These are phyloP conservation scores for Aspidoscelis tigris DNA, from an alignment of 2,113 vertebrate genomes.

Conservation along the genomic window DNA sequence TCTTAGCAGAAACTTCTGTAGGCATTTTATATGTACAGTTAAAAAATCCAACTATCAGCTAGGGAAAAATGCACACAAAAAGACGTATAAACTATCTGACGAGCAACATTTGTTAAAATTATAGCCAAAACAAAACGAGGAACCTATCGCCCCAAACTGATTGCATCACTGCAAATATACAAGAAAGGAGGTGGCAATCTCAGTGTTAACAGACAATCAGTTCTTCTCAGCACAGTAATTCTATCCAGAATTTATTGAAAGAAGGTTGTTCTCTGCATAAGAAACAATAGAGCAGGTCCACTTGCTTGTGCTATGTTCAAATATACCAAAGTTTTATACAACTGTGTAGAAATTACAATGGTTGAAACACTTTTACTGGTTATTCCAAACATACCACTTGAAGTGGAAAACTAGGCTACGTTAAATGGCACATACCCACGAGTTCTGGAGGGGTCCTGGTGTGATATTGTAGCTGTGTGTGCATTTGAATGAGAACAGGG, in stretches of 20 bases:
- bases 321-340: conserved; percentile 63
- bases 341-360: conserved; percentile 58
- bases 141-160: conserved; percentile 64
- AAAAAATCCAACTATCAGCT: conserved; percentile 68
- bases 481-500: not conserved
- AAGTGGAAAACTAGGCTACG: conserved; percentile 66
- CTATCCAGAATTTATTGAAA: conserved; percentile 63
- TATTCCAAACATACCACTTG: conserved; percentile 56
- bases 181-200: conserved; percentile 52
- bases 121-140: conserved; percentile 66
- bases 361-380: conserved; percentile 52
- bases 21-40: conserved; percentile 70
- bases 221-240: conserved; percentile 60
- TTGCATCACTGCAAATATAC: conserved; percentile 71
- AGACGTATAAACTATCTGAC: conserved; percentile 64
- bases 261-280: conserved; percentile 62
- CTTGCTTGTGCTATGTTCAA: conserved; percentile 66
- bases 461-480: conserved; percentile 53
- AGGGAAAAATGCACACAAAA: conserved; percentile 69
- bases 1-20: conserved; percentile 71
- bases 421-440: conserved; percentile 66
- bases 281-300: conserved; percentile 65
- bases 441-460: conserved; percentile 55
- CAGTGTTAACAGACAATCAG: conserved; percentile 54
- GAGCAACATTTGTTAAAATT: conserved; percentile 62